Conservation (phyloP, 2,113 vertebrate species). For the Falco punctatus region DNA sequence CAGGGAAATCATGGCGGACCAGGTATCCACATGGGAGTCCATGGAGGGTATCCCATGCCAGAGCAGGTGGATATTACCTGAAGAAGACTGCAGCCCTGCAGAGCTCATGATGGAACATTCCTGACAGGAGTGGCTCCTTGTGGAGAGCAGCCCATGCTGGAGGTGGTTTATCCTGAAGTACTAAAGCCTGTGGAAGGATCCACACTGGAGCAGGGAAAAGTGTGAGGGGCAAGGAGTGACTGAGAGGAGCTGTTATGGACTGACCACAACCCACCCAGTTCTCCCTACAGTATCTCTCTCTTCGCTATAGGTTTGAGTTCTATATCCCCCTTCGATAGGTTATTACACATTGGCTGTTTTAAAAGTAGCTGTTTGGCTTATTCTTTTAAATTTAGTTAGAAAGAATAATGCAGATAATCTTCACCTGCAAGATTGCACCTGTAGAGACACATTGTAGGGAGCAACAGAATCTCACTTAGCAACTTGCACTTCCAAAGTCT, state of each 20-base stretch:
- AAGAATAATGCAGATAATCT: background rate
- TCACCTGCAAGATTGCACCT: background rate
- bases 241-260: background rate
- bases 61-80: background rate
- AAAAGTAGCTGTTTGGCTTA: background rate
- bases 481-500: background rate
- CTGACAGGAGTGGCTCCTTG: background rate
- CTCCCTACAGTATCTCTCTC: background rate
- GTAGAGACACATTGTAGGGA: background rate
- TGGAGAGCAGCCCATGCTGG: background rate
- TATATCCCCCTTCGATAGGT: accelerated
- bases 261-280: background rate
- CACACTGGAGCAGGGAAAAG: background rate
- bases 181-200: background rate
- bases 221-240: background rate
- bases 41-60: background rate
- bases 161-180: background rate
- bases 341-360: background rate
- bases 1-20: background rate
- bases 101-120: background rate
- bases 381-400: background rate
- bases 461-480: background rate
- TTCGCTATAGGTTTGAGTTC: background rate
- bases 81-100: background rate
- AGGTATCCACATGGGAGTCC: background rate